Conservation (phyloP, 2,113 vertebrate genomes). For the Abramis brama region DNA sequence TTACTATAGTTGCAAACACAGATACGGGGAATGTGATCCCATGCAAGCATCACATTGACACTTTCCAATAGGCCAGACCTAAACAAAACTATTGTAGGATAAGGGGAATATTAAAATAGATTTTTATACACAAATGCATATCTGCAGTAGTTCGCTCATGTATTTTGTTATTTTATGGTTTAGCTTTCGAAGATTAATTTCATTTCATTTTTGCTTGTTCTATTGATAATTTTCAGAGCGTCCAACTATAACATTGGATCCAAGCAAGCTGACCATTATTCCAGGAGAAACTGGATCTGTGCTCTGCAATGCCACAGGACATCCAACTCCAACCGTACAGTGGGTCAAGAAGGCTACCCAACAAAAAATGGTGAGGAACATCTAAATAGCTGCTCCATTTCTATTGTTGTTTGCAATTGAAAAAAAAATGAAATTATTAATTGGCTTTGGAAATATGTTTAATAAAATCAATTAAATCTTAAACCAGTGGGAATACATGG, state of each 20-base stretch:
- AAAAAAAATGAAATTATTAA: not conserved
- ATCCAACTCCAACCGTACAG: slow-evolving; percentile 70
- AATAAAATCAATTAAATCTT: not conserved
- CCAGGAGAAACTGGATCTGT: slow-evolving; percentile 63
- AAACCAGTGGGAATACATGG: not conserved
- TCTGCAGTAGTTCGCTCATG: not conserved
- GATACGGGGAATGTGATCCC: slow-evolving; percentile 13
- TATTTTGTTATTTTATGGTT: not conserved
- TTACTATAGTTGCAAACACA: slow-evolving; percentile 33
- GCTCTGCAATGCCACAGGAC: slow-evolving; percentile 73
- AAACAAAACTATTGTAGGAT: not conserved
- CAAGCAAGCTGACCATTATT: slow-evolving; percentile 42
- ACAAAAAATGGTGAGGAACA: slow-evolving; percentile 60
- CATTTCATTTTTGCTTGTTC: not conserved
- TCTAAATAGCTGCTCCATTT: not conserved
- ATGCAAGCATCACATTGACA: slow-evolving; percentile 22
- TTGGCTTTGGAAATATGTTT: not conserved
- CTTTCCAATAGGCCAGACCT: not conserved
- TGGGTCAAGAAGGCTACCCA: slow-evolving; percentile 72
- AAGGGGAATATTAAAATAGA: not conserved
- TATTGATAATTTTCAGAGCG: slow-evolving; percentile 50
- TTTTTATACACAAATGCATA: not conserved
- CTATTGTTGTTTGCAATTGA: not conserved
- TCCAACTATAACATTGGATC: slow-evolving; percentile 53
- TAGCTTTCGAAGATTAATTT: not conserved